phyloP scores from a whole-genome alignment of 2,797 vertebrate genomes.

The Hipposideros larvatus region DNA sequence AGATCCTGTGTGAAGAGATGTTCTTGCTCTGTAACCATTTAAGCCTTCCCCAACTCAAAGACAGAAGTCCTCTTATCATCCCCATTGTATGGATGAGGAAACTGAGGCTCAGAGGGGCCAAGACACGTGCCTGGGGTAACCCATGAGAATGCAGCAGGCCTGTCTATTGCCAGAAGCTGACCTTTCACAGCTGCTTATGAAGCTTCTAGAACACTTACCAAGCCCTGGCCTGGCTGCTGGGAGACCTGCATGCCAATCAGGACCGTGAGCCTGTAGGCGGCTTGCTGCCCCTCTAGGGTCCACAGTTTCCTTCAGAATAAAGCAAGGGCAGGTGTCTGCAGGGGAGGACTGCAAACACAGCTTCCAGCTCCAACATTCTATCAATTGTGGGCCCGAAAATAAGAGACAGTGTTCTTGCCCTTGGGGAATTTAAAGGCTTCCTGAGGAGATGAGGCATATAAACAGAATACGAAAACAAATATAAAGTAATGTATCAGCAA shows the following conservation, averaged over 20 bases:
- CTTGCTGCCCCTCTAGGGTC: background rate
- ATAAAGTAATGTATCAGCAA: background rate
- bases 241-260: background rate
- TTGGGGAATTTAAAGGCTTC: background rate
- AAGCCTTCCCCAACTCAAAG: background rate
- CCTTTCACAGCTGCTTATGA: background rate
- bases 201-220: background rate
- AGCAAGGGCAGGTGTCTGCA: background rate
- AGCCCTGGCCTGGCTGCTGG: no score
- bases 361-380: background rate
- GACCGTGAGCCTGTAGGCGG: background rate
- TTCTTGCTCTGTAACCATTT: background rate
- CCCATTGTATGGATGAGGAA: background rate
- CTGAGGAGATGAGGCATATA: background rate
- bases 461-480: constrained; percentile 20
- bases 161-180: background rate
- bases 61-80: background rate
- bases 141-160: background rate
- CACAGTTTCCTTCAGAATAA: background rate
- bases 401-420: background rate
- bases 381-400: background rate
- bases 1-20: background rate
- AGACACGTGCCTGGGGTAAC: background rate
- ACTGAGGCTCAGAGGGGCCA: background rate
- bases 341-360: background rate